These are phyloP conservation scores for Sterna hirundo DNA, from an alignment of 2,113 vertebrate species.

Conservation along the genomic window DNA sequence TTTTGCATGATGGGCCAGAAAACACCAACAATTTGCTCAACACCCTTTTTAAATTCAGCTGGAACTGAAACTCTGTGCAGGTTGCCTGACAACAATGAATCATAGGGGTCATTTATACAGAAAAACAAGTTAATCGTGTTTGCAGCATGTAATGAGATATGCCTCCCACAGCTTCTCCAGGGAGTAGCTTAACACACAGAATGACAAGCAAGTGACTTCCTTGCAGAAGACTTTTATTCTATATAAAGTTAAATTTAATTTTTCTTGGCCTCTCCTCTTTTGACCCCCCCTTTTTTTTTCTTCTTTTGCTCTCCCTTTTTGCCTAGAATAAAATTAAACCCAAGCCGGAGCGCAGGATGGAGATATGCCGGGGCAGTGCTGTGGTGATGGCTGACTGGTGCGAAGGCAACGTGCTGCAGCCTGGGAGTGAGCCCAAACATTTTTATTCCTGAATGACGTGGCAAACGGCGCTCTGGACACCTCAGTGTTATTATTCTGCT, in stretches of 20 bases:
- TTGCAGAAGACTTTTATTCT: neutral
- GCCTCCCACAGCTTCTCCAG: neutral
- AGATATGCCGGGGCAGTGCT: neutral
- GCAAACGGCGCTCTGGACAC: neutral
- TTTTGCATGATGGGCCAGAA: neutral
- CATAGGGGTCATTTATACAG: neutral
- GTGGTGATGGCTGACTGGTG: neutral
- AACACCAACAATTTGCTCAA: neutral
- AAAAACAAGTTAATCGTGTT: conserved; percentile 8
- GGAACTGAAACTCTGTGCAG: neutral
- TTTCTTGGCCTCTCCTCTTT: neutral
- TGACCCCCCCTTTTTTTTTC: accelerated
- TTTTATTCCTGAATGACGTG: neutral
- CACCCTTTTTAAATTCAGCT: neutral
- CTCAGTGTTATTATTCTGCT: neutral
- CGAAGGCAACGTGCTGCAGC: neutral
- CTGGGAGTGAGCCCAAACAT: neutral
- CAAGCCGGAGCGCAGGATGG: neutral
- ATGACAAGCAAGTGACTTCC: neutral
- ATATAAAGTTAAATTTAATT: neutral
- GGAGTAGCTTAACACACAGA: neutral
- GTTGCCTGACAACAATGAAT: neutral
- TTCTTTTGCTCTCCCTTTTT: neutral
- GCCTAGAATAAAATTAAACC: neutral
- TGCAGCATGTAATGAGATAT: neutral